phyloP scores from a whole-genome alignment of 1,140 invertebrate species.

The Lanistes nyassanus region DNA sequence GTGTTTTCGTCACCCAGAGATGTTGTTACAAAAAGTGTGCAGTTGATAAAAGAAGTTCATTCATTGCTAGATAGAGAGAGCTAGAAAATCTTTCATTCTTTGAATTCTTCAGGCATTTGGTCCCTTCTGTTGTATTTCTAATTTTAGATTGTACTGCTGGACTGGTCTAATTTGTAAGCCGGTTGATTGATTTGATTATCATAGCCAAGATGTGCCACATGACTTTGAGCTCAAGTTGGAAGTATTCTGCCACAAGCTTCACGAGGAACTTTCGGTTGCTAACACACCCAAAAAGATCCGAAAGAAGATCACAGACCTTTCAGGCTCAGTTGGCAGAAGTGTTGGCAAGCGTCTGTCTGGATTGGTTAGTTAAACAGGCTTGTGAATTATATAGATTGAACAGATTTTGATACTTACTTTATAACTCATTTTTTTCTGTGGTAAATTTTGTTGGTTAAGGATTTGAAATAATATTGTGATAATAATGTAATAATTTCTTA shows the following conservation, averaged over 20 bases:
- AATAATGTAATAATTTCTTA: slow-evolving; percentile 7
- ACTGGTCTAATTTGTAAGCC: too few species aligned
- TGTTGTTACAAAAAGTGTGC: too few species aligned
- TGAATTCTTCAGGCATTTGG: too few species aligned
- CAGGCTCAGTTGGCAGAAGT: slow-evolving; percentile 76
- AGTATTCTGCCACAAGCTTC: slow-evolving; percentile 77
- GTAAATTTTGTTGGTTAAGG: neutral
- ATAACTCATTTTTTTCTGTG: too few species aligned
- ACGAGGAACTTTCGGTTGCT: slow-evolving; percentile 77
- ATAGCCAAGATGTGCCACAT: slow-evolving; percentile 73
- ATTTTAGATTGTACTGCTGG: too few species aligned
- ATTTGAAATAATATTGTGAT: neutral
- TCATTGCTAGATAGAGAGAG: too few species aligned
- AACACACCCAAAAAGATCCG: slow-evolving; percentile 76
- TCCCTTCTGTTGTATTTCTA: too few species aligned
- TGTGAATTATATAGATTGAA: too few species aligned
- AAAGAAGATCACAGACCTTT: slow-evolving; percentile 73
- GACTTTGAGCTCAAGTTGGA: slow-evolving; percentile 77
- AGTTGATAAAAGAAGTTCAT: too few species aligned
- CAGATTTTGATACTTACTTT: too few species aligned
- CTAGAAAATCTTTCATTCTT: too few species aligned
- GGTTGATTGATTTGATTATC: slow-evolving; percentile 27
- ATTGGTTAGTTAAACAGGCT: slow-evolving; percentile 46
- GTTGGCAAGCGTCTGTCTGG: slow-evolving; percentile 72
- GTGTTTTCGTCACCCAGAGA: too few species aligned